phyloP scores from a whole-genome alignment of 2,888 invertebrate species.

The Aproaerema taeniolella region DNA sequence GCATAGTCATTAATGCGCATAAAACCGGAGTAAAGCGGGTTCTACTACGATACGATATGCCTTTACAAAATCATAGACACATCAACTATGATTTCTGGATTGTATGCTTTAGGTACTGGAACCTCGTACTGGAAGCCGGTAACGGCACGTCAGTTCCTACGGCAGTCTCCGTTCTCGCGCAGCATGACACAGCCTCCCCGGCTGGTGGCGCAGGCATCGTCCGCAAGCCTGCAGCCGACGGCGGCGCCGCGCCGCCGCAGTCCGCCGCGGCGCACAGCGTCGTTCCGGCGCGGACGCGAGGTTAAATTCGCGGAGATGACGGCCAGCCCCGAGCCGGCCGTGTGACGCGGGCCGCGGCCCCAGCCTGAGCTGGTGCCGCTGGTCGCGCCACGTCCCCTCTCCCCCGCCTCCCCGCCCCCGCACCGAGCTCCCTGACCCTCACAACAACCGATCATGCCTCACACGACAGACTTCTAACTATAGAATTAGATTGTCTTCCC shows the following conservation, averaged over 20 bases:
- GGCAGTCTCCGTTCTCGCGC: slow-evolving; percentile 80
- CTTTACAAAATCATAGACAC: too few relatives aligned
- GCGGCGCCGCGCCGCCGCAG: slow-evolving; percentile 40
- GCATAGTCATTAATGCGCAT: too few relatives aligned
- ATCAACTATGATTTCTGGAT: too few relatives aligned
- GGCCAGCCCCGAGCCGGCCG: slow-evolving; percentile 43
- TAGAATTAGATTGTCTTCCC: slow-evolving; percentile 10
- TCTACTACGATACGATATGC: too few relatives aligned
- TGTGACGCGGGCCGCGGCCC: slow-evolving; percentile 75
- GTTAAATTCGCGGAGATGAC: slow-evolving; percentile 71
- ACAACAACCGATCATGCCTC: slow-evolving; percentile 41
- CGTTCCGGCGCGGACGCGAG: slow-evolving; percentile 68
- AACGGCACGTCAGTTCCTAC: slow-evolving; percentile 84
- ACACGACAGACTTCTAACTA: slow-evolving; percentile 61
- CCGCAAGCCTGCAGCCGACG: slow-evolving; percentile 65
- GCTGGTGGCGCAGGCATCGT: slow-evolving; percentile 59
- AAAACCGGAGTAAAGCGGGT: too few relatives aligned
- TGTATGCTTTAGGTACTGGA: too few relatives aligned
- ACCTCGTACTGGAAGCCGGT: slow-evolving; percentile 82
- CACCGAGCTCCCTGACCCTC: slow-evolving; percentile 47
- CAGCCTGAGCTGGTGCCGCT: slow-evolving; percentile 76
- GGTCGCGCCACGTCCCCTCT: slow-evolving; percentile 35
- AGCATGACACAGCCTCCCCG: slow-evolving; percentile 42
- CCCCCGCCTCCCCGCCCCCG: slow-evolving; percentile 29
- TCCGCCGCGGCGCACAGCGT: slow-evolving; percentile 60